Evolutionary conservation across 2,113 vertebrate species (phyloP), one percentile per base, ranked within the genome.

Genomic region (Petrocephalus zakoni): DNA sequence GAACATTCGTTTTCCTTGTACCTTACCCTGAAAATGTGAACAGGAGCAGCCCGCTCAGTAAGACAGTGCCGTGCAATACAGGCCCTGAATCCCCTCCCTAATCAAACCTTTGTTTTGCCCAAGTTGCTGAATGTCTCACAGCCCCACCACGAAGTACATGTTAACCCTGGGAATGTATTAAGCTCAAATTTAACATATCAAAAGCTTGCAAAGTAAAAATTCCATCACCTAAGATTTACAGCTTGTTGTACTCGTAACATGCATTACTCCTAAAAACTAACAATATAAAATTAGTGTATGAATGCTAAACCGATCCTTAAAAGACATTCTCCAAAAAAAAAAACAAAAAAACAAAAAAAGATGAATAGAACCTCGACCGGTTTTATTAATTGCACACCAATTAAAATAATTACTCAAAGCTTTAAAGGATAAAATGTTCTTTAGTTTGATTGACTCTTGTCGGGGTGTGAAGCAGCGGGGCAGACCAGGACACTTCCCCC

Each of bases 301-400:
- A 37, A 75, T 75, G 68, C 68, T 75, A 84, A 49, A 51, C 82
- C 8, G 4, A 72, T 0, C 22, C 21, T 85, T 51, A 37, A 4
- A 37, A 17, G 68, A 75, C 17, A n/a, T 13, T 84, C 47, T 49
- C n/a, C 1, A 85, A 52, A 42, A 42, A 51, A 10, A n/a, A n/a
- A n/a, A n/a, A n/a, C n/a, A n/a, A n/a, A n/a, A n/a, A n/a, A n/a
- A n/a, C n/a, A n/a, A n/a, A n/a, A n/a, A 87, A 87, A 87, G n/a
- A 87, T 15, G 1, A 37, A 47, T 37, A 29, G 17, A 53, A 55
- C 25, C 37, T 34, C 51, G 46, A 47, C 21, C 0, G 22, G 82
- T 52, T 85, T 85, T 52, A 49, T 46, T 52, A 58, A 88, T 84
- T 61, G 55, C 87, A 84, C 78, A 83, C 25, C 51, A 82, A 9